Evolutionary conservation across 2,797 vertebrate species (phyloP).

Genomic region (Gadopsis marmoratus): DNA sequence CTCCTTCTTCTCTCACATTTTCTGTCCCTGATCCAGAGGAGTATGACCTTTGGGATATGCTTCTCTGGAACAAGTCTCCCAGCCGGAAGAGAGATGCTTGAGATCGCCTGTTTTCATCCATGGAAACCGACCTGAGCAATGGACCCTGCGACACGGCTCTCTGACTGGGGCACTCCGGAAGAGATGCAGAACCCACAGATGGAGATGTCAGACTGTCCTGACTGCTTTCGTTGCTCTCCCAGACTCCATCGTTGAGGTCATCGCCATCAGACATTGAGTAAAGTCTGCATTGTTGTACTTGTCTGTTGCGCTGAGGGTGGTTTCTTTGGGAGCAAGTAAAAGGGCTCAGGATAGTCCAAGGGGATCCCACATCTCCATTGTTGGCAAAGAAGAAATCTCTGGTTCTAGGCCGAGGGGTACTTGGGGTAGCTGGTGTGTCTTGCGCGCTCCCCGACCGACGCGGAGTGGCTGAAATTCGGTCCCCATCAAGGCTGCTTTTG

Average conservation of each 20-base stretch:
- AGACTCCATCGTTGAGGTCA: slow-evolving; percentile 67
- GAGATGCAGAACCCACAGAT: slow-evolving; percentile 41
- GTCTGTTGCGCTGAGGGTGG: slow-evolving; percentile 2
- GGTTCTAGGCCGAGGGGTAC: slow-evolving; percentile 64
- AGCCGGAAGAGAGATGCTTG: slow-evolving; percentile 59
- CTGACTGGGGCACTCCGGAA: slow-evolving; percentile 51
- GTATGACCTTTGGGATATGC: slow-evolving; percentile 54
- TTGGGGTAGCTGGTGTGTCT: slow-evolving; percentile 50
- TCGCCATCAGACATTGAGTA: slow-evolving; percentile 41
- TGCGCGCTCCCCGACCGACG: not conserved
- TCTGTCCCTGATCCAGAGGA: slow-evolving; percentile 60
- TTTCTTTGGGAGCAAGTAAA: slow-evolving; percentile 42
- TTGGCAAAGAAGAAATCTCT: slow-evolving; percentile 74
- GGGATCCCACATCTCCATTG: slow-evolving; percentile 73
- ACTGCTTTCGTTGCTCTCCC: slow-evolving; percentile 50
- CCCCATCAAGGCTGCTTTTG: slow-evolving; percentile 32
- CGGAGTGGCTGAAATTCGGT: slow-evolving; percentile 30
- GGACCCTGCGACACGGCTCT: slow-evolving; percentile 42
- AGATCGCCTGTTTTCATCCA: slow-evolving; percentile 65
- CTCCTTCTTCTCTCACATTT: slow-evolving; percentile 7
- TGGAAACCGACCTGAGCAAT: slow-evolving; percentile 65
- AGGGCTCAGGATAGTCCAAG: slow-evolving; percentile 86
- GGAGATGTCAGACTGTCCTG: not conserved
- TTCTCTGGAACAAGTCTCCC: slow-evolving; percentile 77
- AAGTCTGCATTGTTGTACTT: slow-evolving; percentile 18